Conservation (phyloP, 2,888 invertebrate genomes). For the Cyrtodaria siliqua region DNA sequence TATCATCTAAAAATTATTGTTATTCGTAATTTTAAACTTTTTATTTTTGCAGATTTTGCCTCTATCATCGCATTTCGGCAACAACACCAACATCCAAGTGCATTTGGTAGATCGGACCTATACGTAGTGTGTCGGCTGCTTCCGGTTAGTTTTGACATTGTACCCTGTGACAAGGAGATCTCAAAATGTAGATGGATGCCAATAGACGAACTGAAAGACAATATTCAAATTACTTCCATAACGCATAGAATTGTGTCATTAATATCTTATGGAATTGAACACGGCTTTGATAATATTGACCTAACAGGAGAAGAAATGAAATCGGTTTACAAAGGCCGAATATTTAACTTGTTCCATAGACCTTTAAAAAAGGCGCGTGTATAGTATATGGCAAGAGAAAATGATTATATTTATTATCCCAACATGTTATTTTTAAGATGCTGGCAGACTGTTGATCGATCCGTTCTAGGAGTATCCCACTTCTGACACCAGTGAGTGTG, state of each 20-base stretch:
- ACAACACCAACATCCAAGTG: constrained; percentile 82
- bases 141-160: constrained; percentile 78
- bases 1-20: too few relatives aligned
- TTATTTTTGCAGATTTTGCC: constrained; percentile 75
- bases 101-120: constrained; percentile 84
- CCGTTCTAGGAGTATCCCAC: too few relatives aligned
- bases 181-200: constrained; percentile 81
- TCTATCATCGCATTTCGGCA: constrained; percentile 83
- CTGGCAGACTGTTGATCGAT: too few relatives aligned
- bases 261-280: constrained; percentile 70
- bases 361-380: too few relatives aligned
- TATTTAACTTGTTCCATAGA: constrained; percentile 73
- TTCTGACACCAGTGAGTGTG: too few relatives aligned
- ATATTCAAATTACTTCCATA: constrained; percentile 70
- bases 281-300: constrained; percentile 80
- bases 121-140: constrained; percentile 82
- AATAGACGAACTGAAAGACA: constrained; percentile 69
- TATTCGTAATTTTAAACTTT: too few relatives aligned
- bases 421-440: too few relatives aligned
- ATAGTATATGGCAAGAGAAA: too few relatives aligned
- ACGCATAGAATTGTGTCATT: constrained; percentile 72
- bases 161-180: constrained; percentile 80
- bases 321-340: constrained; percentile 79
- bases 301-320: constrained; percentile 71
- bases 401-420: too few relatives aligned